Base-by-base conservation (phyloP, 2,113 vertebrate genomes). In the Scomber scombrus region DNA sequence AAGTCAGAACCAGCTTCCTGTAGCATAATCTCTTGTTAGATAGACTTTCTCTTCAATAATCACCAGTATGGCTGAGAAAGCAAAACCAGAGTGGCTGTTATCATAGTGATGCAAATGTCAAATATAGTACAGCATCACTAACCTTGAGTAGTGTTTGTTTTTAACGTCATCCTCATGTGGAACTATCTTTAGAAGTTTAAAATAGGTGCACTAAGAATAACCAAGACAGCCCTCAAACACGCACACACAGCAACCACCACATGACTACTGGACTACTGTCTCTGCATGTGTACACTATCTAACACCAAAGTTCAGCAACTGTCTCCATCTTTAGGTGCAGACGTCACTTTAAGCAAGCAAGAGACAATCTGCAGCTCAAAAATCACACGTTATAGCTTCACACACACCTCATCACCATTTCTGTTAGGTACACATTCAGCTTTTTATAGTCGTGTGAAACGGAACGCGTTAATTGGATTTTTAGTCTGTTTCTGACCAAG, bases 381-480 rank as follows among this genome's bases (percentile, higher is more conserved):
- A 81, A 74, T 68, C 69, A 61, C 79, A 72, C 40, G 9, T 80
- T 71, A 85, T 34, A 80, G 67, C 67, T 66, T 68, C 57, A 69
- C 58, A 69, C 58, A 65, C 83, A 83, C 78, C 75, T 80, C 67
- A 73, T 76, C 58, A 11, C n/a, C 21, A 45, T 34, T 62, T 71
- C 29, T 46, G 47, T 4, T 26, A 68, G 58, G 58, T 11, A 58
- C 63, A 80, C 2, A 21, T 9, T 51, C 46, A 16, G 47, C 31
- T 86, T 76, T 66, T 66, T 54, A 77, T 47, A 83, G 75, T 49
- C 8, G 49, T 67, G 64, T 34, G 67, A 81, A 76, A 80, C 21
- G 5, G 8, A 80, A 89, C 34, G 83, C 86, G 78, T 55, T 86
- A 72, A 67, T 81, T 82, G 15, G 58, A 74, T 69, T 78, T 62